Evolutionary conservation across 2,113 vertebrate species (phyloP).

Genomic region (Elephantulus edwardii): DNA sequence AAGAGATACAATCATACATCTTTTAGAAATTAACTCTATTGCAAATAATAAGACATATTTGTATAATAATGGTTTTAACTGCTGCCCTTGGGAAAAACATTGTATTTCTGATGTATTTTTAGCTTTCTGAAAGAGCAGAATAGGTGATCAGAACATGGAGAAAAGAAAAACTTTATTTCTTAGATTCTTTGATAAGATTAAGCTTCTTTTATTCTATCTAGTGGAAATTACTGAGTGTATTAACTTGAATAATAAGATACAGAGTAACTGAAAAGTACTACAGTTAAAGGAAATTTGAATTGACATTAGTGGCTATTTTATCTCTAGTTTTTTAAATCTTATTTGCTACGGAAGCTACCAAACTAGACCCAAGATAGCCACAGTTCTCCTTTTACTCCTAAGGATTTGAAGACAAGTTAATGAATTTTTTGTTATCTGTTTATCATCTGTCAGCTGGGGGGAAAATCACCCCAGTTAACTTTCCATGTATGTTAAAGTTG

Average conservation of each 20-base stretch:
- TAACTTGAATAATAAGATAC: conserved; percentile 41
- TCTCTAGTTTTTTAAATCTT: neutral
- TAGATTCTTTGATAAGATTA: conserved; percentile 49
- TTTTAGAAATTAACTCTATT: conserved; percentile 39
- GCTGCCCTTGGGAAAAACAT: neutral
- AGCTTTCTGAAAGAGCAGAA: neutral
- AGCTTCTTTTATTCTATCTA: conserved; percentile 40
- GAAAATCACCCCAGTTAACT: neutral
- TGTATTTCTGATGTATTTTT: conserved; percentile 36
- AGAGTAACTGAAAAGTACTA: conserved; percentile 7
- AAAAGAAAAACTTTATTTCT: conserved; percentile 52
- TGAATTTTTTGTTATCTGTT: conserved; percentile 31
- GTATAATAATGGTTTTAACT: neutral
- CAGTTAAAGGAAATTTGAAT: conserved; percentile 29
- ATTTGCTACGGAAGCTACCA: conserved; percentile 2
- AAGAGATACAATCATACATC: too few relatives aligned
- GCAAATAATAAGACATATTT: neutral
- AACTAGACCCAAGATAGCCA: conserved; percentile 34
- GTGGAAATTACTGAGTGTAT: conserved; percentile 26
- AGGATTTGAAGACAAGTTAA: conserved; percentile 11
- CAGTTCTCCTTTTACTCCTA: conserved; percentile 39
- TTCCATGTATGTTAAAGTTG: neutral
- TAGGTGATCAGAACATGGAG: neutral
- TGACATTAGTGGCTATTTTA: conserved; percentile 50
- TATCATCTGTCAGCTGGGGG: conserved; percentile 37